Conservation (phyloP, 2,797 vertebrate species). For the Siniperca scherzeri region DNA sequence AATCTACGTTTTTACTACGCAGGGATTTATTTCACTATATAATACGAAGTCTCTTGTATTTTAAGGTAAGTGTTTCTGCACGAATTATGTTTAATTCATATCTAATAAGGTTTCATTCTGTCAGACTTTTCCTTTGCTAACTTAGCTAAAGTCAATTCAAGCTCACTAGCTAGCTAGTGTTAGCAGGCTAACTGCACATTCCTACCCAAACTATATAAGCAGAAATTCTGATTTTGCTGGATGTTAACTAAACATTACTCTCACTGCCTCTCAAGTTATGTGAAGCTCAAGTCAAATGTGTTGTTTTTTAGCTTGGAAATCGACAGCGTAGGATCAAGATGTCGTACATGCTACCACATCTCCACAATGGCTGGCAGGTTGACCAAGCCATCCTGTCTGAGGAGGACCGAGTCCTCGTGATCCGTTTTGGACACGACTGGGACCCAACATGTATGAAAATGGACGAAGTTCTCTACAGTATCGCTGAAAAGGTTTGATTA, state of each 20-base stretch:
- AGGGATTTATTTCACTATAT: rapidly evolving
- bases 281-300: neutral
- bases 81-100: rapidly evolving
- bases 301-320: slow-evolving; percentile 24
- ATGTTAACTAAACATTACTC: neutral
- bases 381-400: slow-evolving; percentile 99
- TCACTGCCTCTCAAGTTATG: rapidly evolving
- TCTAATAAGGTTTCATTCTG: rapidly evolving
- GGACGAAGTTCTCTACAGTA: slow-evolving; percentile 98
- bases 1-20: neutral
- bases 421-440: slow-evolving; percentile 98
- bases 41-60: rapidly evolving
- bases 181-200: neutral
- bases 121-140: slow-evolving; percentile 6
- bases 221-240: rapidly evolving
- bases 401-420: slow-evolving; percentile 97
- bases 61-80: slow-evolving; percentile 28
- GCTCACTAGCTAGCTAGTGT: neutral
- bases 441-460: slow-evolving; percentile 99
- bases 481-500: slow-evolving; percentile 93
- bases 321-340: slow-evolving; percentile 77
- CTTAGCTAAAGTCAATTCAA: neutral
- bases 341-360: slow-evolving; percentile 99
- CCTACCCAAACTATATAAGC: rapidly evolving
- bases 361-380: slow-evolving; percentile 99